Base-by-base conservation (phyloP, 2,797 vertebrate species). In the Lepus townsendii region DNA sequence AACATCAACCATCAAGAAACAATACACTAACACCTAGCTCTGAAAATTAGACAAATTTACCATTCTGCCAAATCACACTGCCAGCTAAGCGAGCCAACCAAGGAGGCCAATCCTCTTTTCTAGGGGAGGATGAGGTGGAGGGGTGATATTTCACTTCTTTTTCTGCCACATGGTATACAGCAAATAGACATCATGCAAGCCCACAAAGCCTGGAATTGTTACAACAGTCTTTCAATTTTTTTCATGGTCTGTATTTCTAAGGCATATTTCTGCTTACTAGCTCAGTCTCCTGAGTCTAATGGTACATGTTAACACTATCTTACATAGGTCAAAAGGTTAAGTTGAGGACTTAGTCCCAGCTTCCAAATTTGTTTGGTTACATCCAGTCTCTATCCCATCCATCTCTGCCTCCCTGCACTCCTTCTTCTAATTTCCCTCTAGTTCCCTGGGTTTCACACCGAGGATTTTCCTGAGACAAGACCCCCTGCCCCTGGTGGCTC, bases 1-100 rank as follows among this genome's bases (percentile, higher is more conserved):
- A 50, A 97, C 7, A 97, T 69, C 85, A 97, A 95, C 71, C n/a
- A 95, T 66, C 83, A 89, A 96, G 94, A 96, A 97, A 96, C 73
- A 97, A 50, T 47, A 83, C 85, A 77, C 47, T 69, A 88, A 79
- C 27, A 84, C 84, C 94, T 90, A 83, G 20, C 78, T 10, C 82
- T 63, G 83, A 89, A 52, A 93, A 96, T 68, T 4, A 90, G 57
- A 83, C 89, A 80, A 57, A 9, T 35, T 68, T 16, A 80, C 68
- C 52, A 32, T 9, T 60, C 85, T 79, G 86, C 42, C 92, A 95
- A 71, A 9, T 66, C 85, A 80, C 35, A 75, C 7, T 35, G 75
- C 62, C 79, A 88, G 47, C 82, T 35, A 72, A 87, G 76, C 57
- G 76, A 63, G 73, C 47, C 88, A 93, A 68, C 66, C 77, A 66